These are phyloP conservation scores for Thumatha senex DNA, from an alignment of 2,888 invertebrate genomes.

Conservation along the genomic window DNA sequence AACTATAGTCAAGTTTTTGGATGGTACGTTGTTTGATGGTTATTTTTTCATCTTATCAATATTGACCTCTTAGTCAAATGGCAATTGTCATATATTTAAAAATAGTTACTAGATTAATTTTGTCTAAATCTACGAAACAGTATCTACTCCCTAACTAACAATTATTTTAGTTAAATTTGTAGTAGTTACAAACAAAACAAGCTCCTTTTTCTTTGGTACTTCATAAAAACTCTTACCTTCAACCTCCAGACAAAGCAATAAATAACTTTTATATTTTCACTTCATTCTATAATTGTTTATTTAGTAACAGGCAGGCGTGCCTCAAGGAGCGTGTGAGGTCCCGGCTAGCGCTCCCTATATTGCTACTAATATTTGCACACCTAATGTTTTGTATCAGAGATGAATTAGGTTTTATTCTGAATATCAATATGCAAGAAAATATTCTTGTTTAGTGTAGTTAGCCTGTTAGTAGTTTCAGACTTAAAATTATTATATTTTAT, in stretches of 20 bases:
- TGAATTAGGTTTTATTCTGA: slow-evolving; percentile 4
- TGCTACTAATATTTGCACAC: slow-evolving; percentile 41
- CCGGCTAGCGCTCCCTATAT: slow-evolving; percentile 1
- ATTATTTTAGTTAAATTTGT: too few relatives aligned
- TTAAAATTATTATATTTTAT: too few relatives aligned
- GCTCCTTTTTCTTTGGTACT: slow-evolving; percentile 16
- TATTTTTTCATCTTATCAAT: too few relatives aligned
- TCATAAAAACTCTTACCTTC: slow-evolving; percentile 43
- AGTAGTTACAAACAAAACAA: slow-evolving; percentile 1
- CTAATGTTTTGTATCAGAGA: slow-evolving; percentile 17
- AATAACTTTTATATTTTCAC: slow-evolving; percentile 53
- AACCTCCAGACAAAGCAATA: slow-evolving; percentile 58
- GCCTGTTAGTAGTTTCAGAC: too few relatives aligned
- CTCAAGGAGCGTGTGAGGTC: slow-evolving; percentile 43
- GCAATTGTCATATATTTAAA: too few relatives aligned
- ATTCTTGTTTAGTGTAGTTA: too few relatives aligned
- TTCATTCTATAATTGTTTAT: slow-evolving; percentile 52
- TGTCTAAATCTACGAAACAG: too few relatives aligned
- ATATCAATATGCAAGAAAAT: slow-evolving; percentile 12
- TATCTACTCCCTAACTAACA: too few relatives aligned
- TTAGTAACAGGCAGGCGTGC: slow-evolving; percentile 51
- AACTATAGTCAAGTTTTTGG: too few relatives aligned
- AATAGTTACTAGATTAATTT: too few relatives aligned
- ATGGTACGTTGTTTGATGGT: too few relatives aligned
- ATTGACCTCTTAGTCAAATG: too few relatives aligned